phyloP scores from a whole-genome alignment of 2,797 vertebrate species.

The Etheostoma nigrum region DNA sequence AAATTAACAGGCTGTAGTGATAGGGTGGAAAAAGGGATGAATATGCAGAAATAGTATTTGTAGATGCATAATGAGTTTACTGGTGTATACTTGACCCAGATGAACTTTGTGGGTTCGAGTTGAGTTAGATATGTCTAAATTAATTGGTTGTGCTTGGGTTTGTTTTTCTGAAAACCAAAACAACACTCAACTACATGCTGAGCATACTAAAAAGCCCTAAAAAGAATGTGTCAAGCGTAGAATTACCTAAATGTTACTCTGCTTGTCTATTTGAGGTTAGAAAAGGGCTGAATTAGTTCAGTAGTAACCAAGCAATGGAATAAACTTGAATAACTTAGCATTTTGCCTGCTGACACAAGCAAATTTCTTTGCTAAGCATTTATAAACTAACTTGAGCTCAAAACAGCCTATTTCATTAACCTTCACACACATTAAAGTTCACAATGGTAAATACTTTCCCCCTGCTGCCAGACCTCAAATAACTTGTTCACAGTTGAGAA shows the following conservation, averaged over 20 bases:
- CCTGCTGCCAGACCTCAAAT: slow-evolving; percentile 54
- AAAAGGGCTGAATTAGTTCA: slow-evolving; percentile 36
- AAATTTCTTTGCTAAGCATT: slow-evolving; percentile 50
- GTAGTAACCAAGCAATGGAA: slow-evolving; percentile 19
- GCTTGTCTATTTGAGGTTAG: slow-evolving; percentile 34
- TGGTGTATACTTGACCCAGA: slow-evolving; percentile 24
- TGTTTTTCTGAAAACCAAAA: slow-evolving; percentile 24
- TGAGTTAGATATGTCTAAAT: background rate
- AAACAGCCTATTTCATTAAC: slow-evolving; percentile 70
- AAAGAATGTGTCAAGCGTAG: slow-evolving; percentile 8
- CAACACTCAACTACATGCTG: background rate
- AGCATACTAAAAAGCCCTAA: background rate
- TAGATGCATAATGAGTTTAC: slow-evolving; percentile 38
- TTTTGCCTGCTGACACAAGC: slow-evolving; percentile 59
- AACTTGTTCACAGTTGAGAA: slow-evolving; percentile 8
- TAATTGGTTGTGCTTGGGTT: slow-evolving; percentile 30
- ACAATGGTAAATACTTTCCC: slow-evolving; percentile 55
- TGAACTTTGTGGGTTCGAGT: slow-evolving; percentile 38
- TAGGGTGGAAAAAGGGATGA: background rate
- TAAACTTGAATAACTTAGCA: slow-evolving; percentile 47
- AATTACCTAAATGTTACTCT: slow-evolving; percentile 26
- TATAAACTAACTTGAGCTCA: slow-evolving; percentile 50
- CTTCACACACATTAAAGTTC: slow-evolving; percentile 53
- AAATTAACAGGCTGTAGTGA: background rate
- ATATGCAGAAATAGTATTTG: background rate